Evolutionary conservation across 2,113 vertebrate genomes (phyloP), one percentile per base, ranked within the genome.

Genomic region (Plectropomus leopardus): DNA sequence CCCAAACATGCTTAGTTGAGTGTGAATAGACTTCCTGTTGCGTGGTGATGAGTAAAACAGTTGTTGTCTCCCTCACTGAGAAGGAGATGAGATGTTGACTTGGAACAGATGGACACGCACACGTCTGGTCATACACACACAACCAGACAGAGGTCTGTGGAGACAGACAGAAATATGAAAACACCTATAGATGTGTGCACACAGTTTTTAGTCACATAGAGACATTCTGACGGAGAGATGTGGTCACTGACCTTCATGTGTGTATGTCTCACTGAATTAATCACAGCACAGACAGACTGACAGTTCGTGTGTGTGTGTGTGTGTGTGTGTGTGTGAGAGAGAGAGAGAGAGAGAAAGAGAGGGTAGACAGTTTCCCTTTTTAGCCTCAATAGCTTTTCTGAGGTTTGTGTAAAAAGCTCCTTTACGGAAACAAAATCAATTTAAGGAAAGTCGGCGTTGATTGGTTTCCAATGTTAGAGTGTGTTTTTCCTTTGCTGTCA

Each of bases 201-300:
- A 60, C 59, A 34, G 45, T 30, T 71, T 88, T 85, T 75, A 79
- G 86, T 81, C 73, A 80, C 21, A 26, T 40, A 84, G 63, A 84
- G 63, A 55, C 69, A 48, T 59, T 5, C 42, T 32, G 24, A 69
- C 48, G 81, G 80, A 73, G 78, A 76, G n/a, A 73, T 61, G 71
- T 83, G 69, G 54, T 84, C 77, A 73, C 72, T 65, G 66, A 76
- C 71, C 55, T 72, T 45, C 83, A 73, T 83, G 83, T 84, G 73
- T 76, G 82, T 69, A 69, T 88, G 75, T 81, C 69, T 90, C 84
- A 86, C 6, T 80, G 78, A 61, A 80, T 84, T 90, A 76, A 82
- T 92, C 88, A 88, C 72, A 65, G 64, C 42, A 36, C 40, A 54
- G 48, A 24, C 78, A 53, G 80, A 86, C 73, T 42, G 61, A 73